A percentile compares a stretch with the other conserved stretches of the same genome.
phyloP scores from a whole-genome alignment of 2,113 vertebrate species.

The Apeltes quadracus region DNA sequence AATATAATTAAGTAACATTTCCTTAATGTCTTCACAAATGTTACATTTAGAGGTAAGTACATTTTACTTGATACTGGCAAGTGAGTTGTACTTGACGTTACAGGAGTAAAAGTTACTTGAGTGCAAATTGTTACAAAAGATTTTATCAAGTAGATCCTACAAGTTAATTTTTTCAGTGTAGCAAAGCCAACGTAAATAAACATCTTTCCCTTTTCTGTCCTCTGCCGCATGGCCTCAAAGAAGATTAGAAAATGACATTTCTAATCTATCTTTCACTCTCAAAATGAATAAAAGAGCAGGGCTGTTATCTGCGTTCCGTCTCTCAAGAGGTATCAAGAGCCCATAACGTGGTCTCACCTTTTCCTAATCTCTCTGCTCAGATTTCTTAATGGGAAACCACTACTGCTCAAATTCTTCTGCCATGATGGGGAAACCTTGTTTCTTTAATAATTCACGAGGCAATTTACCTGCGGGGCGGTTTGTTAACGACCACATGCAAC shows the following conservation, averaged over 20 bases:
- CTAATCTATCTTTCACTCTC: conserved; percentile 59
- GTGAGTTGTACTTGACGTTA: no score
- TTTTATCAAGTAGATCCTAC: no score
- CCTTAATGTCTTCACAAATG: no score
- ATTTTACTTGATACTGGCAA: no score
- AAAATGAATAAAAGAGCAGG: conserved; percentile 59
- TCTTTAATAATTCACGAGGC: conserved; percentile 80
- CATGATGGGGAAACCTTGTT: conserved; percentile 65
- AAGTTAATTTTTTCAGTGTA: no score
- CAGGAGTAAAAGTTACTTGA: no score
- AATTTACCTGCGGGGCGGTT: conserved; percentile 70
- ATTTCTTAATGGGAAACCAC: conserved; percentile 51
- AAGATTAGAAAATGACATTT: conserved; percentile 59
- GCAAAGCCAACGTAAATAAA: conserved; percentile 49
- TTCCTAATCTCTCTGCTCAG: conserved; percentile 56
- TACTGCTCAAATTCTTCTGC: conserved; percentile 34
- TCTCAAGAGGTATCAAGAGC: conserved; percentile 37
- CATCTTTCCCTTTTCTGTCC: conserved; percentile 36
- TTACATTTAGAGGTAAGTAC: no score
- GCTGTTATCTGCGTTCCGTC: conserved; percentile 36
- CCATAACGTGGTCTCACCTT: conserved; percentile 56
- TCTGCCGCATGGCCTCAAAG: conserved; percentile 41
- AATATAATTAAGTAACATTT: no score
- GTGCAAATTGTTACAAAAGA: no score
- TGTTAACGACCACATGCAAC: conserved; percentile 29